Evolutionary conservation across 2,113 vertebrate genomes (phyloP), one percentile per base, ranked within the genome.

Genomic region (Neofelis nebulosa): DNA sequence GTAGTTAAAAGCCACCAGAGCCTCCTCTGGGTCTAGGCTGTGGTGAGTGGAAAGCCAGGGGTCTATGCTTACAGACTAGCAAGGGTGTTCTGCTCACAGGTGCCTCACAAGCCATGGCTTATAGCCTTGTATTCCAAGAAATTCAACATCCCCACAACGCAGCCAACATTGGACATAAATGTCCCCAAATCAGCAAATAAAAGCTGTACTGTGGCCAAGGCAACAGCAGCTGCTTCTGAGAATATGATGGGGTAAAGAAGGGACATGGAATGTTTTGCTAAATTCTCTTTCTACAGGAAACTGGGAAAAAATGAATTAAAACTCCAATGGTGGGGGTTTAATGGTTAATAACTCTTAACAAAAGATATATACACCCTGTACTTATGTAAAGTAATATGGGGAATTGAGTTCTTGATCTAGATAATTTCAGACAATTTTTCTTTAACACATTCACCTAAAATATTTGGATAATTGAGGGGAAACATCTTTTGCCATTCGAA

Each of bases 141-240:
- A 88, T 96, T 85, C 73, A 95, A 55, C 76, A 78, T 98, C 52
- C 82, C 65, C 50, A 89, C 33, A 80, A 71, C 94, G 94, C 84
- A 93, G 96, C 76, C 95, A 97, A 88, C 74, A 69, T 93, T 93
- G 81, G 84, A 96, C 94, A 96, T 93, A 94, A 96, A 94, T 93
- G 85, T 97, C 96, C 98, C 91, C 14, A 96, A 95, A 97, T 94
- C 98, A 98, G 97, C 97, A 98, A 98, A 97, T 98, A 97, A 98
- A 95, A 18, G n/a, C 29, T 98, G 94, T 91, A 52, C 63, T 65
- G n/a, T 85, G 73, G 94, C 95, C 97, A 98, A 98, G 78, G 73
- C 78, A 97, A 95, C 5, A 95, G 94, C 97, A 97, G 95, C 98
- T 97, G 94, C 97, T 96, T 94, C 89, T 97, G 88, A 95, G 81